phyloP scores from a whole-genome alignment of 2,113 vertebrate genomes.

The Prunella fulvescens region DNA sequence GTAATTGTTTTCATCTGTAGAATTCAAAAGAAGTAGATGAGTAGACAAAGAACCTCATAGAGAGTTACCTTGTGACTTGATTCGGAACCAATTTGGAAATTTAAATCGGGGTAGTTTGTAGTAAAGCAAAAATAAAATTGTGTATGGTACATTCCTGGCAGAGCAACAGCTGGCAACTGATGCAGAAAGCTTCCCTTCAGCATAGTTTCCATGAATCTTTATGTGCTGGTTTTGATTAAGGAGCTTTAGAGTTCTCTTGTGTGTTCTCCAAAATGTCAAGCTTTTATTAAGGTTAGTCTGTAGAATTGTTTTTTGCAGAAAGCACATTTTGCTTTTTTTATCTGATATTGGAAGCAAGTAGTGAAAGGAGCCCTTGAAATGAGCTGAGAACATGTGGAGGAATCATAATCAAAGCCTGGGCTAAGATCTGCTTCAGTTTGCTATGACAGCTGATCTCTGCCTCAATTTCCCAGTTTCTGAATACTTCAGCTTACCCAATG shows the following conservation, averaged over 20 bases:
- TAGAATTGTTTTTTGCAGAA: background rate
- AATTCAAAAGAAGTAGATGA: background rate
- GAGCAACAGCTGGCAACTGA: background rate
- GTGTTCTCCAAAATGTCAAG: constrained; percentile 20
- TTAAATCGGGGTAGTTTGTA: background rate
- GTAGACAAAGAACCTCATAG: background rate
- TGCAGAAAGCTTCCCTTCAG: constrained; percentile 37
- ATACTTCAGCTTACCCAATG: background rate
- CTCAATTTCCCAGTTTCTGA: background rate
- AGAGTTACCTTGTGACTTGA: background rate
- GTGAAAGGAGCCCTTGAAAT: background rate
- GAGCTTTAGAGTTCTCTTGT: constrained; percentile 38
- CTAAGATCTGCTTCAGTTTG: background rate
- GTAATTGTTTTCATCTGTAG: background rate
- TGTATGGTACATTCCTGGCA: constrained; percentile 34
- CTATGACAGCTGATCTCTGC: background rate
- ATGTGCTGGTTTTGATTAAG: constrained; percentile 62
- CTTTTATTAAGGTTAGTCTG: constrained; percentile 26
- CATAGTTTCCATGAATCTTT: constrained; percentile 48
- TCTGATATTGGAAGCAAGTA: background rate
- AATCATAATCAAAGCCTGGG: background rate
- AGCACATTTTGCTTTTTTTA: background rate
- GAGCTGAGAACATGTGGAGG: background rate
- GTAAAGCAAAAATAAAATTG: background rate
- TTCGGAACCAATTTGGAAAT: background rate